Conservation (phyloP, 2,797 vertebrate species). For the Rhabdomys pumilio region DNA sequence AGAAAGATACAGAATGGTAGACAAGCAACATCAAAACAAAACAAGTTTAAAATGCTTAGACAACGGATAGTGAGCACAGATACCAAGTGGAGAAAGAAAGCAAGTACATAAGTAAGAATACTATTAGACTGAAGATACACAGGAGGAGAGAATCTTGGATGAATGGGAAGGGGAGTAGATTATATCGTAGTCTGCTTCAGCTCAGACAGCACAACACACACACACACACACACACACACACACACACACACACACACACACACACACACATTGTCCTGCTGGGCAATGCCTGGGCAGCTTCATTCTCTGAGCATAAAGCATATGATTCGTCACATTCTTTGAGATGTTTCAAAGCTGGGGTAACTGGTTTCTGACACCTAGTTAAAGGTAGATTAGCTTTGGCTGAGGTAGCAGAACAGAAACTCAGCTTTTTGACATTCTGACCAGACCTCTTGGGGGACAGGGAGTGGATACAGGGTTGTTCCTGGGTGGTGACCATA, state of each 20-base stretch:
- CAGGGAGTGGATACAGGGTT: accelerated
- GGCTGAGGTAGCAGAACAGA: neutral
- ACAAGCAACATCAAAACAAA: neutral
- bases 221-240: too few species aligned
- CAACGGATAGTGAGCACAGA: neutral
- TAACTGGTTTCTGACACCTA: neutral
- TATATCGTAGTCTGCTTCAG: accelerated
- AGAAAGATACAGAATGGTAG: neutral
- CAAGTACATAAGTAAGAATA: neutral
- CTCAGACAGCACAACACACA: neutral
- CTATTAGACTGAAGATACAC: neutral
- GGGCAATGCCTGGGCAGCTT: accelerated
- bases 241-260: too few species aligned
- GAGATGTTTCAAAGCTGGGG: neutral
- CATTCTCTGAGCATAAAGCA: neutral
- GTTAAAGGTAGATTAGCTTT: neutral
- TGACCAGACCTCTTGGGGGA: accelerated
- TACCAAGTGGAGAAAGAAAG: neutral
- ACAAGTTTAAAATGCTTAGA: neutral
- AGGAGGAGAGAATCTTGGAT: neutral
- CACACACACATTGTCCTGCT: too few species aligned
- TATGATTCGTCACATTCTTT: neutral
- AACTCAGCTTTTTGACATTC: neutral
- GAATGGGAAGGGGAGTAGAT: neutral
- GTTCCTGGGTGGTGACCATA: neutral